A percentile compares a stretch with the other conserved stretches of the same genome.
Evolutionary conservation across 64 coral and sea anemone species (phyloP).

Genomic region (Platygyra sinensis): DNA sequence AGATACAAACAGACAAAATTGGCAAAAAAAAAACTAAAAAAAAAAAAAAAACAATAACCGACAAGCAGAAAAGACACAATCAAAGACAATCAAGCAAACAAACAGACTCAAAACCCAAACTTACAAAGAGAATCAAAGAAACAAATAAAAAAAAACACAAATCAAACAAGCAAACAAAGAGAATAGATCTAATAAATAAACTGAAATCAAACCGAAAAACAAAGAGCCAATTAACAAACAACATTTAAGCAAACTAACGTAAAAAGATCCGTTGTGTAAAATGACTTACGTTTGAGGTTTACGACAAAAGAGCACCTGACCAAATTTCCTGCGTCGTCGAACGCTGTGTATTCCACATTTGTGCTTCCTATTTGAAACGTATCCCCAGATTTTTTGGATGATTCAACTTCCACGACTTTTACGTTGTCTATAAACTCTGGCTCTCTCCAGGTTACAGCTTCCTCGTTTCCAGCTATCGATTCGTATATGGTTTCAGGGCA

Average conservation of each 20-base stretch:
- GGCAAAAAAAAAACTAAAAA: too few species aligned
- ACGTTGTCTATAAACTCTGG: constrained; percentile 62
- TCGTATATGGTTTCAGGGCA: constrained; percentile 38
- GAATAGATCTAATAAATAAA: too few species aligned
- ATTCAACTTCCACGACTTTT: constrained; percentile 12
- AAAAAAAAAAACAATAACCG: too few species aligned
- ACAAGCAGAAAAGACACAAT: too few species aligned
- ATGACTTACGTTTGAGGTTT: constrained; percentile 10
- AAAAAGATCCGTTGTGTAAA: not conserved
- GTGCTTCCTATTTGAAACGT: constrained; percentile 1
- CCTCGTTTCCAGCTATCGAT: not conserved
- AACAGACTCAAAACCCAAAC: too few species aligned
- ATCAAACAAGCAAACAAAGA: too few species aligned
- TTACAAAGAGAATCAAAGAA: not conserved
- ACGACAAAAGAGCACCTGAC: constrained; percentile 26
- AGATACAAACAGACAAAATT: too few species aligned
- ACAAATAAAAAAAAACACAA: not conserved
- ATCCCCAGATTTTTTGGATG: constrained; percentile 19
- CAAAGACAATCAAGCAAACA: too few species aligned
- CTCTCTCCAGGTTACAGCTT: constrained; percentile 20
- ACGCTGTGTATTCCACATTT: constrained; percentile 25
- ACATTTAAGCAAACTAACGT: too few species aligned
- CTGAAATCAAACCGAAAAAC: not conserved
- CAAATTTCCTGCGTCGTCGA: constrained; percentile 12
- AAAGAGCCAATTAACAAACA: not conserved